These are phyloP conservation scores for Ancistrus triradiatus DNA, from an alignment of 2,113 vertebrate genomes.

Conservation along the genomic window DNA sequence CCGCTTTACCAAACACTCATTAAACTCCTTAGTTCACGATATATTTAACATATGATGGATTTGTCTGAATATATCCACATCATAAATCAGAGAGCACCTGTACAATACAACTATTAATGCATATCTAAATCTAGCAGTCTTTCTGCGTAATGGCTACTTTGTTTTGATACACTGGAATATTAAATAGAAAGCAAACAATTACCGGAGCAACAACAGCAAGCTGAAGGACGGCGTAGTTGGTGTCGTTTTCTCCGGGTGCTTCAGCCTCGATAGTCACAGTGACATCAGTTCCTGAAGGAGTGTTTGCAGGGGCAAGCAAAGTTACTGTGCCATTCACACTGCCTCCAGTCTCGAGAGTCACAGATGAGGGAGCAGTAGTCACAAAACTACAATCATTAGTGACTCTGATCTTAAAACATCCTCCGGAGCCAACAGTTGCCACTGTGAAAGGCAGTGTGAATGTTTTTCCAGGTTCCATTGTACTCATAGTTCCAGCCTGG, in stretches of 20 bases:
- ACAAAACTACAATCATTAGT: slow-evolving; percentile 55
- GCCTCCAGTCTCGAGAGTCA: slow-evolving; percentile 35
- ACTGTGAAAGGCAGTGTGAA: slow-evolving; percentile 56
- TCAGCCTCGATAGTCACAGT: slow-evolving; percentile 60
- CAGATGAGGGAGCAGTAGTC: background rate
- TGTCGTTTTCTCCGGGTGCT: slow-evolving; percentile 41
- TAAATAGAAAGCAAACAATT: background rate
- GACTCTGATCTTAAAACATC: slow-evolving; percentile 46
- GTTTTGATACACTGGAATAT: too few relatives aligned
- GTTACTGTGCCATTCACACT: slow-evolving; percentile 46
- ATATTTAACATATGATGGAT: too few relatives aligned
- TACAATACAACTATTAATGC: too few relatives aligned
- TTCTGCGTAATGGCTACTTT: too few relatives aligned
- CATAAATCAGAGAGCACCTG: too few relatives aligned
- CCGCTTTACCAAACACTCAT: too few relatives aligned
- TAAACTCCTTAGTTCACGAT: too few relatives aligned
- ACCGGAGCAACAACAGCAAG: slow-evolving; percentile 60
- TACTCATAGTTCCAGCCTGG: slow-evolving; percentile 45
- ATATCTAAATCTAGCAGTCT: too few relatives aligned
- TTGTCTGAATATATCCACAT: too few relatives aligned
- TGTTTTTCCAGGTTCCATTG: slow-evolving; percentile 53
- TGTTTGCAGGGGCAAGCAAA: slow-evolving; percentile 40
- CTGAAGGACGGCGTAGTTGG: slow-evolving; percentile 60
- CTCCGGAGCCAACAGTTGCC: slow-evolving; percentile 1
- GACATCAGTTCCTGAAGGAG: slow-evolving; percentile 58